Evolutionary conservation across 2,797 vertebrate genomes (phyloP).

Genomic region (Hippocampus kuda): DNA sequence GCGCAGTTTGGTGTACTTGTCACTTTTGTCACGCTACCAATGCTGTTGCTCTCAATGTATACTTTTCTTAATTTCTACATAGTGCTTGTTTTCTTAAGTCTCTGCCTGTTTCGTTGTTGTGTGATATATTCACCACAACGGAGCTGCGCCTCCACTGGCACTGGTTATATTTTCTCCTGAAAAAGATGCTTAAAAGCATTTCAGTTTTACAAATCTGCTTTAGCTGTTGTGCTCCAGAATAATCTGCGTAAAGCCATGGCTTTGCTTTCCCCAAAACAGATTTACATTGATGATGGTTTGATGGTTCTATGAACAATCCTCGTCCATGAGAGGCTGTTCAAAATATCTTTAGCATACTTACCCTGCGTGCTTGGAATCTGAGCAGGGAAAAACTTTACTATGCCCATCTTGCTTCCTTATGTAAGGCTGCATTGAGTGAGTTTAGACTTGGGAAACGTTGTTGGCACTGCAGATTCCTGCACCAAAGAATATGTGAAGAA

Average conservation of each 20-base stretch:
- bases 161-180: conserved; percentile 24
- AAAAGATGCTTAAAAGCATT: conserved; percentile 44
- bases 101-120: neutral
- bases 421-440: conserved; percentile 10
- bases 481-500: neutral
- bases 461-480: neutral
- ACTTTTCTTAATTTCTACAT: conserved; percentile 9
- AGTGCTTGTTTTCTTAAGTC: neutral
- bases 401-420: conserved; percentile 21
- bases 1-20: neutral
- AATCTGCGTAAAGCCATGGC: conserved; percentile 61
- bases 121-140: conserved; percentile 21
- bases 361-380: conserved; percentile 49
- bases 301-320: conserved; percentile 43
- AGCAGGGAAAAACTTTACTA: conserved; percentile 33
- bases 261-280: conserved; percentile 54
- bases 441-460: conserved; percentile 3
- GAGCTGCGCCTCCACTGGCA: conserved; percentile 14
- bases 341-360: conserved; percentile 30
- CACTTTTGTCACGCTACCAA: neutral
- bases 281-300: conserved; percentile 39
- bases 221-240: conserved; percentile 48
- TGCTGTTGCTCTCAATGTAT: neutral
- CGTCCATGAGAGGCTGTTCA: conserved; percentile 52
- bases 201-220: conserved; percentile 59